Base-by-base conservation (phyloP, 2,888 invertebrate species). In the Neoascia interrupta region DNA sequence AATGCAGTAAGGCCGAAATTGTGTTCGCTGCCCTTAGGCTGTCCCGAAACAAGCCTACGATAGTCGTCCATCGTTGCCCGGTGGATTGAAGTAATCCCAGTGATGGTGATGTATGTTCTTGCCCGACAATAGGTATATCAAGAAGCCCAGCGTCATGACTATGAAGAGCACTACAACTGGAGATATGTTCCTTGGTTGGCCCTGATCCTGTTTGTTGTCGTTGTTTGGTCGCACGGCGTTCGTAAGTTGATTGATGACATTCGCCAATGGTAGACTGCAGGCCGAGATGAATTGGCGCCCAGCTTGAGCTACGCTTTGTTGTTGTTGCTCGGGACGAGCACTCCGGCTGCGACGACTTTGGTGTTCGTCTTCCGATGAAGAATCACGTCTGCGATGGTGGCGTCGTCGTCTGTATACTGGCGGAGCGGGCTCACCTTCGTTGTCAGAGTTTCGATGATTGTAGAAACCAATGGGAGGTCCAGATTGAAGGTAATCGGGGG, bases 1-100 rank as follows among this genome's bases (percentile, higher is more conserved):
- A 85, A 85, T 85, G 86, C 86, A 86, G 84, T 79, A 68, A 73
- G 54, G 56, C 73, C 43, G 56, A 72, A 41, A 47, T n/a, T n/a
- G 41, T 60, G 36, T 64, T 60, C 18, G 64, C 47, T 51, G 31
- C 39, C 37, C 19, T 31, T n/a, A 2, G 31, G 31, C 8, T 18
- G 23, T 51, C 26, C 26, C 26, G 5, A 26, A 26, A 26, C 41
- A 19, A 34, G 37, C 81, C 86, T 86, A 87, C 82, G 84, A 83
- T 64, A 84, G 84, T 61, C 87, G 83, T 36, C 88, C 88, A 53
- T 91, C 90, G 34, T 90, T 91, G 75, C 92, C 92, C 5, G 95
- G 95, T 8, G 95, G 95, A 89, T 95, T 95, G 84, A 95, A 94
- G 87, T 93, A 96, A 87, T 96, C 96, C 96, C 96, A 96, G 84